Evolutionary conservation across 1,140 invertebrate species (phyloP).

Genomic region (Coboldia fuscipes): DNA sequence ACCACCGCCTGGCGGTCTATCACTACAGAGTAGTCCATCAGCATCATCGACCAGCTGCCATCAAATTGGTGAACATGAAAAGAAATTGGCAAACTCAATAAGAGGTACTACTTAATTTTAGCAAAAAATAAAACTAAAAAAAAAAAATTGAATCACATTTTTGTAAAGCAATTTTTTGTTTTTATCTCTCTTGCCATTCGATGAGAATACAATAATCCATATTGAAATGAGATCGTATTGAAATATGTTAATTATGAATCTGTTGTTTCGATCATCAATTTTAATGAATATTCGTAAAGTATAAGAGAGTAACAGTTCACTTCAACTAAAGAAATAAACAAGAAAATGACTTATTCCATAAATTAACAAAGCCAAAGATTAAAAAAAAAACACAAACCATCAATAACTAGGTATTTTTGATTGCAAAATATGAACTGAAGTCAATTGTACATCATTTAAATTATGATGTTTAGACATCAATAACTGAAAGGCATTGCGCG

Average conservation of each 20-base stretch:
- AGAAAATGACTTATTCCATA: no score
- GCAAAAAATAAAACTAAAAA: background rate
- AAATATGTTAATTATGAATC: background rate
- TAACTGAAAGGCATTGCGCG: no score
- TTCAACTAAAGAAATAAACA: no score
- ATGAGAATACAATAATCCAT: background rate
- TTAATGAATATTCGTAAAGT: no score
- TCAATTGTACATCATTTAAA: no score
- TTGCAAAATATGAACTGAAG: no score
- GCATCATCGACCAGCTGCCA: constrained; percentile 1
- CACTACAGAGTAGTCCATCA: constrained; percentile 1
- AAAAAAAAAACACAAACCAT: no score
- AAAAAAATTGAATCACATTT: constrained; percentile 8
- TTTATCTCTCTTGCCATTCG: constrained; percentile 7
- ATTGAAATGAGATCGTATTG: background rate
- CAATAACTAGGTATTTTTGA: no score
- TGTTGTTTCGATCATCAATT: background rate
- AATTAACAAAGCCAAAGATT: no score
- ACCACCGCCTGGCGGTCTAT: constrained; percentile 5
- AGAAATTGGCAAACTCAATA: constrained; percentile 35
- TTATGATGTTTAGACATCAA: no score
- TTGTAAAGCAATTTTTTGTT: constrained; percentile 7
- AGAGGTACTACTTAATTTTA: constrained; percentile 22
- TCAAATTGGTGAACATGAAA: constrained; percentile 20
- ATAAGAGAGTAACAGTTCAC: no score